Conservation (phyloP, 2,797 vertebrate species). For the Microchirus variegatus region DNA sequence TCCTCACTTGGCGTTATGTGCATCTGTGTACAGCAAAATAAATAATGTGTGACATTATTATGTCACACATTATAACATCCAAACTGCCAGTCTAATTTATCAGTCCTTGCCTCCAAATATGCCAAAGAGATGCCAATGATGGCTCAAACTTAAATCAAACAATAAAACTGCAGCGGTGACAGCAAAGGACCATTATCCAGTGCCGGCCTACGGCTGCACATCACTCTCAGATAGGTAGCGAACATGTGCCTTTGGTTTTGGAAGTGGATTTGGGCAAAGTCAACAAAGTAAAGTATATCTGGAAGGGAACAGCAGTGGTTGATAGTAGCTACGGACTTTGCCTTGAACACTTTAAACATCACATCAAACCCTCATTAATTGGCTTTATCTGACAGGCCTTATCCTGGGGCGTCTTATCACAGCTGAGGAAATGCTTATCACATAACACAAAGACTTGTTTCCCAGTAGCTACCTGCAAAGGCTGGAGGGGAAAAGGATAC, state of each 20-base stretch:
- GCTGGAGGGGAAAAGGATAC: not conserved
- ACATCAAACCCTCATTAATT: slow-evolving; percentile 64
- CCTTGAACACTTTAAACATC: slow-evolving; percentile 64
- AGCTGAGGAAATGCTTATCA: slow-evolving; percentile 62
- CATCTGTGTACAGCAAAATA: slow-evolving; percentile 13
- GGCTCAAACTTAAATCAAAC: slow-evolving; percentile 47
- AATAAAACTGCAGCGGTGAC: slow-evolving; percentile 38
- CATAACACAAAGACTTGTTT: slow-evolving; percentile 48
- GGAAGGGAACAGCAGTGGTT: slow-evolving; percentile 47
- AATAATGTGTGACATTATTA: not conserved
- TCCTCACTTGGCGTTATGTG: slow-evolving; percentile 1
- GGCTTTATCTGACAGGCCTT: slow-evolving; percentile 64
- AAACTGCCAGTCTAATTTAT: slow-evolving; percentile 17
- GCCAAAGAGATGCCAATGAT: slow-evolving; percentile 21
- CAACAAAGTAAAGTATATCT: slow-evolving; percentile 66
- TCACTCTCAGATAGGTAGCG: slow-evolving; percentile 66
- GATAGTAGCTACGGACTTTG: slow-evolving; percentile 48
- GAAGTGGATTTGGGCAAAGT: slow-evolving; percentile 62
- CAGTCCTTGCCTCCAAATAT: slow-evolving; percentile 50
- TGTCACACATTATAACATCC: too few relatives aligned
- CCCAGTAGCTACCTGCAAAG: slow-evolving; percentile 49
- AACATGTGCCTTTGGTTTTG: slow-evolving; percentile 55
- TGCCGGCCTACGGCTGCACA: slow-evolving; percentile 42
- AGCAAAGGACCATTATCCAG: slow-evolving; percentile 49
- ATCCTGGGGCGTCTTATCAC: slow-evolving; percentile 61